These are phyloP conservation scores for Notarius quadriscutis DNA, from an alignment of 2,113 vertebrate species.

Conservation along the genomic window DNA sequence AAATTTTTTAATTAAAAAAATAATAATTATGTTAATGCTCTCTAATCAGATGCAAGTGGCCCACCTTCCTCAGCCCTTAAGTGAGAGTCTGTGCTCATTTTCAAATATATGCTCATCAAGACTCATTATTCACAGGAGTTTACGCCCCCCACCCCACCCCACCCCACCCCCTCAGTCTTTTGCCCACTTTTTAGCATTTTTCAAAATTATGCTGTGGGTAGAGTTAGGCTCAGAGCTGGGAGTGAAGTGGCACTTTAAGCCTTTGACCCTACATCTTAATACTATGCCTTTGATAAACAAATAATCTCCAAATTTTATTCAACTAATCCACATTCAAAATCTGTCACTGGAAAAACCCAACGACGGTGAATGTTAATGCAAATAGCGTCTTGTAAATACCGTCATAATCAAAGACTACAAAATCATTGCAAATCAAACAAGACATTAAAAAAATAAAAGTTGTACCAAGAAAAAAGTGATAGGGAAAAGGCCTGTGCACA, in stretches of 20 bases:
- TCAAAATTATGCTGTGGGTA: too few species aligned
- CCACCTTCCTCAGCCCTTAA: too few species aligned
- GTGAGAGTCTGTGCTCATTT: too few species aligned
- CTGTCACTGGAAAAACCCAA: not conserved
- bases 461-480: not conserved
- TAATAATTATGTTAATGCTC: too few species aligned
- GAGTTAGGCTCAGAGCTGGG: too few species aligned
- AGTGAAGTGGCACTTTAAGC: not conserved
- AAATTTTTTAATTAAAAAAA: too few species aligned
- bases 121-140: too few species aligned
- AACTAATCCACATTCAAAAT: not conserved
- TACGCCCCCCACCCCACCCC: too few species aligned
- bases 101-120: too few species aligned
- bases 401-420: not conserved
- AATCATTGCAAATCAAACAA: not conserved
- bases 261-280: conserved; percentile 26
- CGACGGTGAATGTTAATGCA: not conserved
- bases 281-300: conserved; percentile 13
- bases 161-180: too few species aligned
- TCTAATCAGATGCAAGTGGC: too few species aligned
- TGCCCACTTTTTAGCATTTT: too few species aligned
- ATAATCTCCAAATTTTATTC: not conserved
- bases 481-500: not conserved
- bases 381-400: not conserved
- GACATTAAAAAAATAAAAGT: not conserved